Evolutionary conservation across 2,797 vertebrate genomes (phyloP).

Genomic region (Okamejei kenojei): DNA sequence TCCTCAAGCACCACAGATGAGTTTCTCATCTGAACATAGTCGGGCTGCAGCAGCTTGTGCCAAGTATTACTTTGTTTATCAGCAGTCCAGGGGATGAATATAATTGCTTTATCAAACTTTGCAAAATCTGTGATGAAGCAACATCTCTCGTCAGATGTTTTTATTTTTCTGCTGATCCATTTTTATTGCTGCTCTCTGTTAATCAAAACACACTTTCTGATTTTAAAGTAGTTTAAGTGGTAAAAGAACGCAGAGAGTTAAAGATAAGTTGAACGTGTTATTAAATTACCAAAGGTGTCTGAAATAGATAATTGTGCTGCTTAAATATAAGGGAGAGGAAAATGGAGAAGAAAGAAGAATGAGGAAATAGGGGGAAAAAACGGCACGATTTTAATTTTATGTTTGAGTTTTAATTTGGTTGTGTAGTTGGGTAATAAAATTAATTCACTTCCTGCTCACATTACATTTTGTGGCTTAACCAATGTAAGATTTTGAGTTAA

Average conservation of each 20-base stretch:
- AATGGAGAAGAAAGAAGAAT: neutral
- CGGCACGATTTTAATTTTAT: neutral
- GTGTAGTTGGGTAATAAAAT: neutral
- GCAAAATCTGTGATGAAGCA: neutral
- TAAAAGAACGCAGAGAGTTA: neutral
- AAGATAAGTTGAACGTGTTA: neutral
- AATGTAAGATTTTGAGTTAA: neutral
- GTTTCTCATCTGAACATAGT: constrained; percentile 17
- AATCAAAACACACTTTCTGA: neutral
- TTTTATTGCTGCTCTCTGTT: neutral
- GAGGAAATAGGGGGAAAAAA: neutral
- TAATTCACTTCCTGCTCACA: neutral
- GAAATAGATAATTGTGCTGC: neutral
- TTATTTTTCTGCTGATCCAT: neutral
- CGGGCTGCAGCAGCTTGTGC: neutral
- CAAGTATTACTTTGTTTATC: neutral
- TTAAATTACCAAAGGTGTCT: neutral
- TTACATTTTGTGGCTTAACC: neutral
- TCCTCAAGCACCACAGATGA: neutral
- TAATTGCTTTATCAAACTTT: neutral
- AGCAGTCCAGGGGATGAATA: neutral
- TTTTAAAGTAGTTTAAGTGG: neutral
- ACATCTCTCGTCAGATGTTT: neutral
- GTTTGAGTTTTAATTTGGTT: neutral
- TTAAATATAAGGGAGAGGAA: neutral